These are phyloP conservation scores for Brachionus koreanus DNA, from an alignment of 1,140 invertebrate species.

Conservation along the genomic window DNA sequence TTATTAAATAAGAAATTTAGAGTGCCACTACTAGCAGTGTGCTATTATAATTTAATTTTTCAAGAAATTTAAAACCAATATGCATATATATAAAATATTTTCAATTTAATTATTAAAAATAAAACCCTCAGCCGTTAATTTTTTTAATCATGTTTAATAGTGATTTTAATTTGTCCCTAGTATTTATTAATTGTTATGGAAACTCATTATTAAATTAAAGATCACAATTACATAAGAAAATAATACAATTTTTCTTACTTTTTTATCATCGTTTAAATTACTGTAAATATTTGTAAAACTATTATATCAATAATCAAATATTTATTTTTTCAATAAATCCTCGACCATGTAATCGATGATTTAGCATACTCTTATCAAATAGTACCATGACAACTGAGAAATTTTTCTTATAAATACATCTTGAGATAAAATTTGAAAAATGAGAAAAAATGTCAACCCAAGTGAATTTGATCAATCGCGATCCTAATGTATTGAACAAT, in stretches of 20 bases:
- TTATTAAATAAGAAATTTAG: no score
- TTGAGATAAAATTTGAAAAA: not conserved
- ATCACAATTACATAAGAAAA: not conserved
- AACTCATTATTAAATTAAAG: not conserved
- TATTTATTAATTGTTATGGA: not conserved
- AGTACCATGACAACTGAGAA: not conserved
- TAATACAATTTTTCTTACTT: not conserved
- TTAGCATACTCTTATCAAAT: constrained; percentile 1
- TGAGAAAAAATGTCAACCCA: constrained; percentile 28
- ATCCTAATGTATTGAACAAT: constrained; percentile 23
- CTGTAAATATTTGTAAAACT: not conserved
- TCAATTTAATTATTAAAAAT: no score
- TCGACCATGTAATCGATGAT: not conserved
- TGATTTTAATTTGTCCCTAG: not conserved
- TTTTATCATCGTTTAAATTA: not conserved
- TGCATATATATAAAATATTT: no score
- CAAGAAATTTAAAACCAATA: no score
- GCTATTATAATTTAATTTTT: no score
- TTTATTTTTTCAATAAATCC: not conserved
- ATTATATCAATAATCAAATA: not conserved
- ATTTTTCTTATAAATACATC: not conserved
- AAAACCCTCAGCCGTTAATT: not conserved
- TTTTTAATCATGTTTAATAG: not conserved
- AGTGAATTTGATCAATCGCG: constrained; percentile 34
- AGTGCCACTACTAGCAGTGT: no score